Conservation (phyloP, 2,113 vertebrate genomes). For the Dendropsophus ebraccatus region DNA sequence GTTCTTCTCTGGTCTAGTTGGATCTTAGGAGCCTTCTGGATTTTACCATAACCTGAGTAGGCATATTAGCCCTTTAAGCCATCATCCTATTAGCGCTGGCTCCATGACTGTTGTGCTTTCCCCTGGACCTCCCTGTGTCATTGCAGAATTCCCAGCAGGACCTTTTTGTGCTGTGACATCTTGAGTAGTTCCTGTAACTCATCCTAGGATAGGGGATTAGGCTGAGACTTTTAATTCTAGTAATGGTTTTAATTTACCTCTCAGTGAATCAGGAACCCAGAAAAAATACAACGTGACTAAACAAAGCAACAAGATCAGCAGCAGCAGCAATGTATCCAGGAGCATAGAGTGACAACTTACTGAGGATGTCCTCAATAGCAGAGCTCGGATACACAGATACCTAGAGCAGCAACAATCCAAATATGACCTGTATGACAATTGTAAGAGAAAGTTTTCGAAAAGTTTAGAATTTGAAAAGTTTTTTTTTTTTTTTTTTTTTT, state of each 20-base stretch:
- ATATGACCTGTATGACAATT: not conserved
- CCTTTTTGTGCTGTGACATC: constrained; percentile 35
- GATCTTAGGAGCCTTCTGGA: not conserved
- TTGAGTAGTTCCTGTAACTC: constrained; percentile 38
- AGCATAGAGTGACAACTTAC: not conserved
- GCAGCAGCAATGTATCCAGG: not conserved
- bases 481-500: too few relatives aligned
- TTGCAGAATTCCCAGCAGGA: constrained; percentile 26
- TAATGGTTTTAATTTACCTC: constrained; percentile 44
- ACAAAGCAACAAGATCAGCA: not conserved
- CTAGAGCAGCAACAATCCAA: not conserved
- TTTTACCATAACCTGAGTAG: not conserved
- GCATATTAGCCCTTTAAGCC: not conserved
- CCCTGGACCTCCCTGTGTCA: not conserved
- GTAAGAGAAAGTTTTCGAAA: not conserved
- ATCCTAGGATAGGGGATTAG: constrained; percentile 44
- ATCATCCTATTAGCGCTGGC: constrained; percentile 34
- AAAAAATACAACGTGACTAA: not conserved
- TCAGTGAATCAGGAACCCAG: not conserved
- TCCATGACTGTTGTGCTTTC: constrained; percentile 17
- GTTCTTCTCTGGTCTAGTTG: not conserved
- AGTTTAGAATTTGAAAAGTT: not conserved
- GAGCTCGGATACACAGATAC: not conserved
- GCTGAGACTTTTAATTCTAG: constrained; percentile 27
- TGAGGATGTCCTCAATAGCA: not conserved